Conservation (phyloP, 2,113 vertebrate species). For the Heterocephalus glaber region DNA sequence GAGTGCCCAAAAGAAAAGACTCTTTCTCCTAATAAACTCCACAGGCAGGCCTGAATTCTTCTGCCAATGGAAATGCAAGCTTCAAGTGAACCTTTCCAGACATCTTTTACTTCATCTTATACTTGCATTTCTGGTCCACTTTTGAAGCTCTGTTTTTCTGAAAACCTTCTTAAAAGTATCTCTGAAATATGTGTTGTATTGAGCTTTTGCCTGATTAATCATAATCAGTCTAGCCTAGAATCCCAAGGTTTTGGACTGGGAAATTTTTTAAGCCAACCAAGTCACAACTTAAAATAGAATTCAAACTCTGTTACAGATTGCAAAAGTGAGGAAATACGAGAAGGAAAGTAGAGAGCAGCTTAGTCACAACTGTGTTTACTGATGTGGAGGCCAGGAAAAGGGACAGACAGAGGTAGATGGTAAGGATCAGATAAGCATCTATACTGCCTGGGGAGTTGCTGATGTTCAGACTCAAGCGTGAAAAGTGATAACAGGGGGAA, state of each 20-base stretch:
- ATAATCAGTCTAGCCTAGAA: neutral
- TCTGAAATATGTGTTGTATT: neutral
- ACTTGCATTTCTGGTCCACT: neutral
- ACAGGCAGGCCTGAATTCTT: neutral
- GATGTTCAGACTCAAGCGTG: neutral
- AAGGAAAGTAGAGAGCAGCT: neutral
- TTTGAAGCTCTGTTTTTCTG: neutral
- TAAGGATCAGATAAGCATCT: neutral
- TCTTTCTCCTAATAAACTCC: neutral
- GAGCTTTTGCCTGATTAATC: neutral
- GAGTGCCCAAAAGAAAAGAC: neutral
- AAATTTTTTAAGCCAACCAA: neutral
- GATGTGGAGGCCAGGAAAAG: neutral
- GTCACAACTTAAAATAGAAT: neutral
- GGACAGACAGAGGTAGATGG: neutral
- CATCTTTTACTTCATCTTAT: neutral
- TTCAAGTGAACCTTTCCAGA: neutral
- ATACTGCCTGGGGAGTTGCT: neutral
- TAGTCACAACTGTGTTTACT: neutral
- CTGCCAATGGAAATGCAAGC: neutral
- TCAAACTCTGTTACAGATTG: neutral
- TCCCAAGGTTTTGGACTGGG: neutral
- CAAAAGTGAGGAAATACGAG: neutral
- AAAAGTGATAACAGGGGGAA: neutral
- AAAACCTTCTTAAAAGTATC: neutral